These are phyloP conservation scores for Harpagoxenus sublaevis DNA, from an alignment of 2,888 invertebrate genomes.

Conservation along the genomic window DNA sequence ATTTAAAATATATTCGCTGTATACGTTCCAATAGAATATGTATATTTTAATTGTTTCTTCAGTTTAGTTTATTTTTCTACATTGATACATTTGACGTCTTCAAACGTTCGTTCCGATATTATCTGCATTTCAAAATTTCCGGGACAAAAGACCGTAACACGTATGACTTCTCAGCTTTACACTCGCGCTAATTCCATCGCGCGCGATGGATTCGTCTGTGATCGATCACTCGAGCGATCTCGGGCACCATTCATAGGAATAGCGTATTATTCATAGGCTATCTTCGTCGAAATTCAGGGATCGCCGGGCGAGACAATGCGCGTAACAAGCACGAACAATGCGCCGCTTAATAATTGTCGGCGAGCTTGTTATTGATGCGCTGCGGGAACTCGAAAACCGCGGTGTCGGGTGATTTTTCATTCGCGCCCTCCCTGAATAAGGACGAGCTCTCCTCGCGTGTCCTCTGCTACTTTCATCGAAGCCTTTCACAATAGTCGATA, in stretches of 20 bases:
- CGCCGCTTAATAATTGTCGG: slow-evolving; percentile 73
- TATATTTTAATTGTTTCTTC: not conserved
- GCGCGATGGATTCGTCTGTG: slow-evolving; percentile 15
- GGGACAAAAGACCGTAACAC: not conserved
- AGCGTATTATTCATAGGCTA: slow-evolving; percentile 41
- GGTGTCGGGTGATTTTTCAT: slow-evolving; percentile 72
- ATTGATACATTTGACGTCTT: slow-evolving; percentile 1
- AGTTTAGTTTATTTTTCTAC: not conserved
- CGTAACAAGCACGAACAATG: slow-evolving; percentile 71
- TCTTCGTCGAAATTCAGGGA: slow-evolving; percentile 47
- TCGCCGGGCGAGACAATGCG: slow-evolving; percentile 64
- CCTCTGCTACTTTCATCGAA: slow-evolving; percentile 71
- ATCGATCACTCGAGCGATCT: slow-evolving; percentile 33
- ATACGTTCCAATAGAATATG: not conserved
- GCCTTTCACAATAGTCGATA: slow-evolving; percentile 70
- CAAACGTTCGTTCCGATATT: not conserved
- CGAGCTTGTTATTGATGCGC: slow-evolving; percentile 72
- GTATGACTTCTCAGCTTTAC: not conserved
- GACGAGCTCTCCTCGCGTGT: slow-evolving; percentile 50
- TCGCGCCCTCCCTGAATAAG: slow-evolving; percentile 64
- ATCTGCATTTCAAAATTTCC: not conserved
- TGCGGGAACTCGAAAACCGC: slow-evolving; percentile 70
- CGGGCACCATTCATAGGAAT: slow-evolving; percentile 33
- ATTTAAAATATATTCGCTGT: slow-evolving; percentile 65
- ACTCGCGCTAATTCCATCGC: slow-evolving; percentile 13